Conservation (phyloP, 2,888 invertebrate genomes). For the Lasioglossum oenotherae region DNA sequence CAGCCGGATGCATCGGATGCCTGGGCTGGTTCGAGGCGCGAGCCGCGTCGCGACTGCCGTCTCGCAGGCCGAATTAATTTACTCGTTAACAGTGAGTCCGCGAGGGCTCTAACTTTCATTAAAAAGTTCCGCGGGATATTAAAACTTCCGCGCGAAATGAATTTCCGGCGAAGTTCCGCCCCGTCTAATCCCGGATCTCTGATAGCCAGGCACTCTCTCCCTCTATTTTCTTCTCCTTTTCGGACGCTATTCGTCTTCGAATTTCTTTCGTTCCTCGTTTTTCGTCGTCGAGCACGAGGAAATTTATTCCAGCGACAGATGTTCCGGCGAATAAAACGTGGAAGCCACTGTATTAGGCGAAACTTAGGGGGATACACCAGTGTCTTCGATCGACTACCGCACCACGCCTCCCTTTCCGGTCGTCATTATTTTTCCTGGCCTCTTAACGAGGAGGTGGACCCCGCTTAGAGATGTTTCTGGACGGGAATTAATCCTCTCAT, state of each 20-base stretch:
- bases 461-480: constrained; percentile 22
- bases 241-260: constrained; percentile 23
- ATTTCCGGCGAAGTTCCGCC: constrained; percentile 39
- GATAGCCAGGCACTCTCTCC: constrained; percentile 12
- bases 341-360: constrained; percentile 6
- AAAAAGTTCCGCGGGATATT: constrained; percentile 48
- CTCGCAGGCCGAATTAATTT: constrained; percentile 42
- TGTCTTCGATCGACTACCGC: constrained; percentile 8
- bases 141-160: constrained; percentile 49
- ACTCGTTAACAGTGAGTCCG: constrained; percentile 24
- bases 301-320: constrained; percentile 42
- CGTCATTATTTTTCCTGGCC: constrained; percentile 45
- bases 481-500: constrained; percentile 59
- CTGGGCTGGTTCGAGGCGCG: not conserved
- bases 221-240: not conserved
- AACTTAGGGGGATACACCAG: constrained; percentile 3
- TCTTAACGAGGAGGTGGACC: constrained; percentile 49
- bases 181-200: constrained; percentile 24
- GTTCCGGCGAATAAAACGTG: constrained; percentile 16
- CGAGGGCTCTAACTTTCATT: constrained; percentile 40
- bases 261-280: constrained; percentile 11
- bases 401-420: constrained; percentile 58
- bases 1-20: constrained; percentile 14
- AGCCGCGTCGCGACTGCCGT: not conserved
- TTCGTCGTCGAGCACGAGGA: not conserved